phyloP scores from a whole-genome alignment of 2,113 vertebrate genomes.

The Verasper variegatus region DNA sequence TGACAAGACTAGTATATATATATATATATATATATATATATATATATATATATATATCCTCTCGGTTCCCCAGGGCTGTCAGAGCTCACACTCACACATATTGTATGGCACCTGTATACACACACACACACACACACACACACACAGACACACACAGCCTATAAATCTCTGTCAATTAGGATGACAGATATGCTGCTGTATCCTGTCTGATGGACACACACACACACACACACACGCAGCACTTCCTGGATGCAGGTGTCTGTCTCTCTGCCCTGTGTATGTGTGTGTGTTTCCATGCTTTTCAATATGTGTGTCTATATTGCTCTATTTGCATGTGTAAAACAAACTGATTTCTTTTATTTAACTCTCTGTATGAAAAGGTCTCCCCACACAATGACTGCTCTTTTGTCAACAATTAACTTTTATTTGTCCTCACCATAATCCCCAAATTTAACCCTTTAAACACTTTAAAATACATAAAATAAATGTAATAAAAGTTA shows the following conservation, averaged over 20 bases:
- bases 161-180: slow-evolving; percentile 55
- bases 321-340: no score
- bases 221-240: no score
- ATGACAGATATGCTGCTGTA: slow-evolving; percentile 40
- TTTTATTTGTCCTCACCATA: no score
- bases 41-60: neutral
- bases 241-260: slow-evolving; percentile 39
- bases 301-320: no score
- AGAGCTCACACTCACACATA: neutral
- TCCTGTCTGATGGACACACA: no score
- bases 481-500: no score
- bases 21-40: neutral
- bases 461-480: no score
- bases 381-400: no score
- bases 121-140: neutral
- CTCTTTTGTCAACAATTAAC: no score
- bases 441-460: no score
- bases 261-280: neutral
- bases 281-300: neutral
- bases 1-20: slow-evolving; percentile 9
- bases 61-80: slow-evolving; percentile 11
- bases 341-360: no score
- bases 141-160: neutral
- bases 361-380: neutral
- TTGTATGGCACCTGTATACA: neutral